Evolutionary conservation across 2,888 invertebrate species (phyloP), one percentile per base, ranked within the genome.

Genomic region (Trachelus troglodyta): DNA sequence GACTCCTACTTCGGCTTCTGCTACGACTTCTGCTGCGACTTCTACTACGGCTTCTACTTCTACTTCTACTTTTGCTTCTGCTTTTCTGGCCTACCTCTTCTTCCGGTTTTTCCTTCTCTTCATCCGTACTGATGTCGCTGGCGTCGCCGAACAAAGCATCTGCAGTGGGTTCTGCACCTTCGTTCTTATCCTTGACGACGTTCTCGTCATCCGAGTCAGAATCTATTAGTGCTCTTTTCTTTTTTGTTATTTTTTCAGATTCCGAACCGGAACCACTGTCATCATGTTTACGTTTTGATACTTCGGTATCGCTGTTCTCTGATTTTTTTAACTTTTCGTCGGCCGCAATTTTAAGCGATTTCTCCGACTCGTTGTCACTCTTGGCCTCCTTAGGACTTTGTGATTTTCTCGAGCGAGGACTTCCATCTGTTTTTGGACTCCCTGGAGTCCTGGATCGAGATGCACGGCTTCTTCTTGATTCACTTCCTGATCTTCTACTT

Each of bases 91-190:
- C 88, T 34, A 87, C 90, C 37, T 89, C 90, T 71, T 86, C 90
- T 79, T 90, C 90, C 83, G 79, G 81, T 73, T 87, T 88, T 73
- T 86, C 92, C 84, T 86, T 91, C 79, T 96, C 97, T 85, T 97
- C 97, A 83, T 97, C 98, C 11, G 96, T 95, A 89, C 97, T 97
- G 74, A 98, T 98, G 90, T 98, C 98, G 81, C 97, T 96, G 30
- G 98, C 98, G 92, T 98, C 98, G 15, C 98, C 98, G 92, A 98
- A 98, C 37, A 98, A 93, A 12, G 97, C 97, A 82, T 96, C 96
- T 0, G 97, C 96, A 40, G 95, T 95, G 76, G 95, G 95, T 37
- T 93, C 93, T 56, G 87, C 88, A 76, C 91, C 91, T 74, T 92
- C 91, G 77, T 91, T 91, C 12, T 91, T 83, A 31, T 81, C 85